Evolutionary conservation across 2,113 vertebrate species (phyloP).

Genomic region (Nibea albiflora): DNA sequence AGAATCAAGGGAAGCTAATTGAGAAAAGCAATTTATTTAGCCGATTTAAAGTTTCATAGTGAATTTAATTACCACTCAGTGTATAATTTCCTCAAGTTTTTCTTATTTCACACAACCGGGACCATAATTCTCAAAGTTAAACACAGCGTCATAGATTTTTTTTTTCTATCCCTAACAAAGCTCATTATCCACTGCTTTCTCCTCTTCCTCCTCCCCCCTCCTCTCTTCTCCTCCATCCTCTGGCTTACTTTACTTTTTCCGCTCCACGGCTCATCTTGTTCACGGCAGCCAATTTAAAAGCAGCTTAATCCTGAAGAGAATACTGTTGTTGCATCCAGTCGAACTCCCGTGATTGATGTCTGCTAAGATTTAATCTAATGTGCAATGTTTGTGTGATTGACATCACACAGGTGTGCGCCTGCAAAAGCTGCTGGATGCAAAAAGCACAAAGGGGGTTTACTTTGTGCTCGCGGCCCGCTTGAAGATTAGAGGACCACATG

Average conservation of each 20-base stretch:
- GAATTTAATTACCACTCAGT: slow-evolving; percentile 81
- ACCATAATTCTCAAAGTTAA: slow-evolving; percentile 76
- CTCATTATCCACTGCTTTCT: slow-evolving; percentile 67
- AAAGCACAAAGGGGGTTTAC: slow-evolving; percentile 48
- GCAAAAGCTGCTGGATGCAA: slow-evolving; percentile 52
- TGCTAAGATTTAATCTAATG: slow-evolving; percentile 78
- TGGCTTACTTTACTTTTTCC: slow-evolving; percentile 70
- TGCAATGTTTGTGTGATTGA: slow-evolving; percentile 73
- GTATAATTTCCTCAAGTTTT: slow-evolving; percentile 79
- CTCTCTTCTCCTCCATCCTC: slow-evolving; percentile 46
- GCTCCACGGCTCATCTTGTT: slow-evolving; percentile 71
- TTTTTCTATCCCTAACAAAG: slow-evolving; percentile 57
- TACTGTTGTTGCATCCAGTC: slow-evolving; percentile 61
- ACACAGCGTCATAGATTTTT: slow-evolving; percentile 54
- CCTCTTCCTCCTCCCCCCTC: slow-evolving; percentile 8
- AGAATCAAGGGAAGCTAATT: slow-evolving; percentile 70
- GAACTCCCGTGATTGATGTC: slow-evolving; percentile 75
- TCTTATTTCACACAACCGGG: slow-evolving; percentile 65
- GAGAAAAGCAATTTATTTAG: slow-evolving; percentile 84
- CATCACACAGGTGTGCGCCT: slow-evolving; percentile 60
- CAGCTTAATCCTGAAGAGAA: slow-evolving; percentile 80
- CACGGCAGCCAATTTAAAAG: slow-evolving; percentile 81
- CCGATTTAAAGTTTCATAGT: slow-evolving; percentile 82
- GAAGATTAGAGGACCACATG: slow-evolving; percentile 68
- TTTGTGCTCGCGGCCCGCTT: slow-evolving; percentile 36